Evolutionary conservation across 2,113 vertebrate genomes (phyloP).

Genomic region (Alouatta palliata): DNA sequence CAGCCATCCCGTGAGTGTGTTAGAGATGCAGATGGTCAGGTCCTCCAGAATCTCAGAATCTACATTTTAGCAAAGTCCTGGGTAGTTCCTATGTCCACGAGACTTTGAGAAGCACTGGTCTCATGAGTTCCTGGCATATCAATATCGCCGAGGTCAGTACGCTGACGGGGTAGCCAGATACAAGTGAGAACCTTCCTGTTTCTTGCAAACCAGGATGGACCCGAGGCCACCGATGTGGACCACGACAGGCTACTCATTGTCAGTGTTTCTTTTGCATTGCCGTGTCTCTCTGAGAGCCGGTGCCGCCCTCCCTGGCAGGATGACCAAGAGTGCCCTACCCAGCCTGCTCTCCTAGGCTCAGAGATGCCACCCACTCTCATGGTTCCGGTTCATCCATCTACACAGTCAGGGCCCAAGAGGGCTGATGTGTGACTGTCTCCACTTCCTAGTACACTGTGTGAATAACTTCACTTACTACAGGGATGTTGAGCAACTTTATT

Average conservation of each 20-base stretch:
- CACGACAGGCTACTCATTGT: background rate
- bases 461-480: background rate
- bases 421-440: background rate
- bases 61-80: too few species aligned
- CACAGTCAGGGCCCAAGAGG: rapidly evolving
- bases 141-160: background rate
- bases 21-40: background rate
- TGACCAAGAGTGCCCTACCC: rapidly evolving
- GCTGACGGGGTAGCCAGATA: background rate
- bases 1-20: background rate
- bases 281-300: background rate
- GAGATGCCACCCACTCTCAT: rapidly evolving
- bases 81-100: rapidly evolving
- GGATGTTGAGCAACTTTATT: background rate
- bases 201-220: background rate
- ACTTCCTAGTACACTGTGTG: background rate
- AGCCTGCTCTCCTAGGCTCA: background rate
- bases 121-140: background rate
- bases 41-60: background rate
- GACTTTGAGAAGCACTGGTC: background rate
- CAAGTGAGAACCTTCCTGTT: background rate
- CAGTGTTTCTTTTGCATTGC: too few species aligned
- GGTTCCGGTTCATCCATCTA: background rate
- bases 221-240: background rate
- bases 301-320: background rate